These are phyloP conservation scores for Petrocephalus sullivani DNA, from an alignment of 2,797 vertebrate genomes.

Conservation along the genomic window DNA sequence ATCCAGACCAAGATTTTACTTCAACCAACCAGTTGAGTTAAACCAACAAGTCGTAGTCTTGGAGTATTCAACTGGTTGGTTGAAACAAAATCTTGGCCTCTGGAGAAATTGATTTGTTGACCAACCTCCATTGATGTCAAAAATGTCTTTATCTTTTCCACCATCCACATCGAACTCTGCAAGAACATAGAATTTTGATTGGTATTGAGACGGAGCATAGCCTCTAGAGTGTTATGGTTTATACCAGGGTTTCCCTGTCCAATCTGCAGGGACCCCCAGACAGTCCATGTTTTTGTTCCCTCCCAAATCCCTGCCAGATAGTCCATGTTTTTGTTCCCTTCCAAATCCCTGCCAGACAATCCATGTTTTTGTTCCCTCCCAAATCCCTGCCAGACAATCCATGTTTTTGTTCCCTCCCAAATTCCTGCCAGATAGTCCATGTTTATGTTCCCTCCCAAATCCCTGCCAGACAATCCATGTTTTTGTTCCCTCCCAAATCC, in stretches of 20 bases:
- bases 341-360: background rate
- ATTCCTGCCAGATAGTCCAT: background rate
- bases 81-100: background rate
- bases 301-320: background rate
- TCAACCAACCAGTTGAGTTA: background rate
- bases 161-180: slow-evolving; percentile 70
- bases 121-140: slow-evolving; percentile 79
- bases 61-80: background rate
- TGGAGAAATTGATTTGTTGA: background rate
- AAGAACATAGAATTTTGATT: slow-evolving; percentile 24
- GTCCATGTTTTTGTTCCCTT: background rate
- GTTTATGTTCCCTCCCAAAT: background rate
- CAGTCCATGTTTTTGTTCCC: background rate
- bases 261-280: background rate
- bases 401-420: background rate
- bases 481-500: background rate
- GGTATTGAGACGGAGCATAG: background rate
- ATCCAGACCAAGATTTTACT: background rate
- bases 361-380: background rate
- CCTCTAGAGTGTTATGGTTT: background rate
- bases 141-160: slow-evolving; percentile 72
- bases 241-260: background rate
- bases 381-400: background rate
- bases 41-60: background rate
- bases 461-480: background rate